A percentile compares a stretch with the other conserved stretches of the same genome.
These are phyloP conservation scores for Pseudobourletiella spinata DNA, from an alignment of 1,140 invertebrate genomes.

Conservation along the genomic window DNA sequence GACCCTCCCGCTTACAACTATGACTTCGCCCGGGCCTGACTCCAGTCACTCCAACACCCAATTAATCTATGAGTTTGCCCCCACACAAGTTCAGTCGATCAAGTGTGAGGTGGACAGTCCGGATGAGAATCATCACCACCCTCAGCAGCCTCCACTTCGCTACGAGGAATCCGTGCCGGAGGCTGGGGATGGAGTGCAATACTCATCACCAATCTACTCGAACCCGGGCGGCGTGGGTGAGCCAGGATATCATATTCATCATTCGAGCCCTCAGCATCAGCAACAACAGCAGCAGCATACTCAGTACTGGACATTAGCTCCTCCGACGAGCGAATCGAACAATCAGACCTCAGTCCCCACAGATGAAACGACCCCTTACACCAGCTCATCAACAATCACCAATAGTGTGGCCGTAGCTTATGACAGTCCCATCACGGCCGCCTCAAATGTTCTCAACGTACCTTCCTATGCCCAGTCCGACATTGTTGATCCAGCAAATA, in stretches of 20 bases:
- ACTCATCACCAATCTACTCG: neutral
- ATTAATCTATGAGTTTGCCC: neutral
- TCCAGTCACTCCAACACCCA: neutral
- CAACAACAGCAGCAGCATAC: conserved; percentile 13
- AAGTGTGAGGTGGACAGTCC: neutral
- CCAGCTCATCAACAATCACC: conserved; percentile 6
- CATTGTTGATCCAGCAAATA: neutral
- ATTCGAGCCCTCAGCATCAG: neutral
- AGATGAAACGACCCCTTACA: conserved; percentile 13
- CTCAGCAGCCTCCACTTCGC: neutral
- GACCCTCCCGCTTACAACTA: neutral
- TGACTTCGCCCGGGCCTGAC: neutral
- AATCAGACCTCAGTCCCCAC: neutral
- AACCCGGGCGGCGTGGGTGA: neutral
- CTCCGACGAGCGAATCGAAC: neutral
- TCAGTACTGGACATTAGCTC: conserved; percentile 20
- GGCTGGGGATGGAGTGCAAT: neutral
- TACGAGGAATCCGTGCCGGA: neutral
- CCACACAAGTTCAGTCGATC: neutral
- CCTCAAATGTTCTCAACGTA: conserved; percentile 24
- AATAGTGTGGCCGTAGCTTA: conserved; percentile 10
- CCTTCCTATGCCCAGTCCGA: conserved; percentile 11
- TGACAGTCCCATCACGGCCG: conserved; percentile 21
- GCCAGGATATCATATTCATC: neutral
- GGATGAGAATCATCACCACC: conserved; percentile 2